Conservation (phyloP, 2,797 vertebrate species). For the Diplodus puntazzo region DNA sequence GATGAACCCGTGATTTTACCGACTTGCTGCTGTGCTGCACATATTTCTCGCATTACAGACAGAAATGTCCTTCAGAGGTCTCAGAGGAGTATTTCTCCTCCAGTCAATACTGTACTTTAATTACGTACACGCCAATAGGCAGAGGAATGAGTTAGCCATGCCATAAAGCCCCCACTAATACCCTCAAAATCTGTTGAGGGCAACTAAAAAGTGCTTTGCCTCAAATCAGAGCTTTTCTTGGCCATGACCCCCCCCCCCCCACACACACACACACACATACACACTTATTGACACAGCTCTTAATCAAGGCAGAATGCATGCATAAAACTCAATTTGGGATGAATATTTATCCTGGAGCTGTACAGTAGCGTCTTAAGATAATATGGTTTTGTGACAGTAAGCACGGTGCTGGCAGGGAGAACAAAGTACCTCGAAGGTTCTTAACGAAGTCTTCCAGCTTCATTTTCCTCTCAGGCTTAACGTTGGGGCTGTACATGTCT, state of each 20-base stretch:
- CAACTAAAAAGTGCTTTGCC: constrained; percentile 54
- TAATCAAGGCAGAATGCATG: constrained; percentile 54
- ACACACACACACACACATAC: too few relatives aligned
- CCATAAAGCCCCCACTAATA: constrained; percentile 61
- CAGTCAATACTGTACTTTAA: constrained; percentile 66
- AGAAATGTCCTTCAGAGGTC: constrained; percentile 51
- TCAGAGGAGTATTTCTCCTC: constrained; percentile 37
- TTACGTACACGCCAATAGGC: constrained; percentile 67
- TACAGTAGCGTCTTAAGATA: constrained; percentile 8
- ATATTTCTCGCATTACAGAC: constrained; percentile 27
- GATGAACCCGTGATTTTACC: constrained; percentile 47
- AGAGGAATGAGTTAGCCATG: constrained; percentile 64
- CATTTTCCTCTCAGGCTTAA: constrained; percentile 98
- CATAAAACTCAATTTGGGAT: constrained; percentile 50
- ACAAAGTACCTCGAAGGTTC: constrained; percentile 92
- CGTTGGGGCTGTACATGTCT: constrained; percentile 99
- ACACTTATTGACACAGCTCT: constrained; percentile 48
- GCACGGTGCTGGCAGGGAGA: constrained; percentile 8
- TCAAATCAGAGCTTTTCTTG: constrained; percentile 46
- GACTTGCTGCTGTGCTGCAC: constrained; percentile 19
- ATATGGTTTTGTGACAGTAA: constrained; percentile 27
- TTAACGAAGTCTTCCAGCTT: constrained; percentile 98
- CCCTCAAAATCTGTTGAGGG: constrained; percentile 59
- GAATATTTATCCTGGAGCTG: constrained; percentile 37
- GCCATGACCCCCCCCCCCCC: constrained; percentile 21